Percentiles rank a stretch among this genome's conserved stretches.
Evolutionary conservation across 1,140 invertebrate species (phyloP).

Genomic region (Cylas formicarius): DNA sequence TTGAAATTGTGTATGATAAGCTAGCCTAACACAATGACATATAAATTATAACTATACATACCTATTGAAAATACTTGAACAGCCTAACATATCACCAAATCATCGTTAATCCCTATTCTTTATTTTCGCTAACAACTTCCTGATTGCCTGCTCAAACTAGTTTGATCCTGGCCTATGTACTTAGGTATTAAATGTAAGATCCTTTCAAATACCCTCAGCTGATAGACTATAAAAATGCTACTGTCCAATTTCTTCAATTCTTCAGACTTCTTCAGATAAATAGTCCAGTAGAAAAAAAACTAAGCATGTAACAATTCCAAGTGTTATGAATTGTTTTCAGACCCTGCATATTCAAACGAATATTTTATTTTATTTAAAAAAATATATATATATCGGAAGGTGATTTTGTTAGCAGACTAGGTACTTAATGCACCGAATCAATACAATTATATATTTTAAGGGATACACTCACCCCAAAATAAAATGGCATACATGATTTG

Average conservation of each 20-base stretch:
- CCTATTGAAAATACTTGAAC: slow-evolving; percentile 9
- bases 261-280: no score
- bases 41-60: slow-evolving; percentile 12
- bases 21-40: slow-evolving; percentile 3
- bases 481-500: no score
- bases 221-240: background rate
- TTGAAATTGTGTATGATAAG: slow-evolving; percentile 1
- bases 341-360: no score
- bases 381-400: no score
- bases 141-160: background rate
- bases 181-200: background rate
- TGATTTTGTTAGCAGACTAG: no score
- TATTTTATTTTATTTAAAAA: no score
- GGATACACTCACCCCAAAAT: no score
- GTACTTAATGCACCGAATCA: no score
- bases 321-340: no score
- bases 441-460: no score
- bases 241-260: slow-evolving; percentile 8
- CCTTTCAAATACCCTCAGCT: background rate
- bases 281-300: no score
- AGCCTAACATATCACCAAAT: slow-evolving; percentile 6
- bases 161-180: background rate
- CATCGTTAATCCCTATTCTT: slow-evolving; percentile 3
- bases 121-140: background rate
- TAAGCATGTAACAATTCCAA: no score